A percentile compares a stretch with the other conserved stretches of the same genome.
These are phyloP conservation scores for Casuarius casuarius DNA, from an alignment of 2,113 vertebrate genomes.

Conservation along the genomic window DNA sequence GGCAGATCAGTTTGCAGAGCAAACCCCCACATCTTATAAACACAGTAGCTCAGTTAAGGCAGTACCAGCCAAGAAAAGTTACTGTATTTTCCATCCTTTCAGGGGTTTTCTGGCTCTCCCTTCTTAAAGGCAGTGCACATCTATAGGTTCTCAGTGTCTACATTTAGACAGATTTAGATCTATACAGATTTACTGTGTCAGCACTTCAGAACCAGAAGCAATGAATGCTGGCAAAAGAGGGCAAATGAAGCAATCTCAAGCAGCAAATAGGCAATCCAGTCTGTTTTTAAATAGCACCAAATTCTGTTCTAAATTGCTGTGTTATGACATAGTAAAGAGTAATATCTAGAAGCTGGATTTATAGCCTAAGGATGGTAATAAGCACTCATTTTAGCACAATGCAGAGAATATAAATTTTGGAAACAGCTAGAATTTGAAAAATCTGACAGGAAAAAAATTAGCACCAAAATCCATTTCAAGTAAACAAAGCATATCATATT, in stretches of 20 bases:
- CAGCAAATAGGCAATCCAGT: background rate
- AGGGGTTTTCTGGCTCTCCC: background rate
- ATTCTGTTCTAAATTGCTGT: background rate
- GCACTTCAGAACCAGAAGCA: background rate
- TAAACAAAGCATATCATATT: background rate
- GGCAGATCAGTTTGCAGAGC: background rate
- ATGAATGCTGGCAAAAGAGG: fast-evolving
- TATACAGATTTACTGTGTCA: no score
- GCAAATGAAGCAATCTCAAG: background rate
- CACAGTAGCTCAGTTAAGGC: background rate
- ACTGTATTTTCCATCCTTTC: background rate
- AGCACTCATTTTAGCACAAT: fast-evolving
- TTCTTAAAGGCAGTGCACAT: background rate
- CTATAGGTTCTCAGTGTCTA: background rate
- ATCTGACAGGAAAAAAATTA: background rate
- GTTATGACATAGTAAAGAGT: fast-evolving
- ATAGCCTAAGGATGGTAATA: background rate
- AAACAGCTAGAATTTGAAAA: background rate
- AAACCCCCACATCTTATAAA: background rate
- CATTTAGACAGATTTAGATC: background rate
- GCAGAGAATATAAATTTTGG: fast-evolving
- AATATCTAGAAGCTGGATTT: background rate
- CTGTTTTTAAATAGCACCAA: background rate
- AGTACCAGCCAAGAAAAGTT: background rate
- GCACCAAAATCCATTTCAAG: background rate